phyloP scores from a whole-genome alignment of 2,888 invertebrate genomes.

The Napeogenes inachia region DNA sequence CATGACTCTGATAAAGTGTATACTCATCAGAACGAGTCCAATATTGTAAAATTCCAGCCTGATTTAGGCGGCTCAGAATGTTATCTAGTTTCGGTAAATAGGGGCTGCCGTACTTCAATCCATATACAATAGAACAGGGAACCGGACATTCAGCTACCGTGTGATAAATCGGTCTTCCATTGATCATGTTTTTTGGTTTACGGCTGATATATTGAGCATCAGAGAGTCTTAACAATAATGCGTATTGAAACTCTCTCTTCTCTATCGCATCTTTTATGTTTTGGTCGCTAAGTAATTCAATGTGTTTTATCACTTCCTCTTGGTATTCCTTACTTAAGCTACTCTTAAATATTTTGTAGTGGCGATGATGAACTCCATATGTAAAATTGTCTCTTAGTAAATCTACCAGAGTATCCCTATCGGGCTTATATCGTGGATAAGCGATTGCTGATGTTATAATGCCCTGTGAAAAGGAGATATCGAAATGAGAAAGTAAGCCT shows the following conservation, averaged over 20 bases:
- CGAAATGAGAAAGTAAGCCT: neutral
- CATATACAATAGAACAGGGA: slow-evolving; percentile 75
- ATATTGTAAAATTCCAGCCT: slow-evolving; percentile 70
- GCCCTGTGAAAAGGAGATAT: slow-evolving; percentile 51
- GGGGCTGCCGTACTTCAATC: slow-evolving; percentile 77
- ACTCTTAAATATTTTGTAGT: slow-evolving; percentile 52
- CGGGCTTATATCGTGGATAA: slow-evolving; percentile 55
- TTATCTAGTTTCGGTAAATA: slow-evolving; percentile 68
- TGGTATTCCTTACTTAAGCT: slow-evolving; percentile 43
- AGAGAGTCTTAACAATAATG: slow-evolving; percentile 68
- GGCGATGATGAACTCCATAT: slow-evolving; percentile 57
- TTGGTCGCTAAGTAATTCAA: slow-evolving; percentile 56
- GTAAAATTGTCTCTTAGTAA: slow-evolving; percentile 51
- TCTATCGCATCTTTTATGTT: slow-evolving; percentile 57
- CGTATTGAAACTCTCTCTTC: slow-evolving; percentile 61
- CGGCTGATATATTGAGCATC: slow-evolving; percentile 53
- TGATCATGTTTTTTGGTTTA: slow-evolving; percentile 47
- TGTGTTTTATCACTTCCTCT: slow-evolving; percentile 46
- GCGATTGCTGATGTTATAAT: slow-evolving; percentile 65
- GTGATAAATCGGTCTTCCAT: slow-evolving; percentile 69
- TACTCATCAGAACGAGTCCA: slow-evolving; percentile 58
- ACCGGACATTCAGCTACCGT: slow-evolving; percentile 72
- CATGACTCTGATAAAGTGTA: slow-evolving; percentile 36
- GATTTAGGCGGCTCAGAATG: slow-evolving; percentile 63
- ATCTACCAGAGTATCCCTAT: slow-evolving; percentile 48